phyloP scores from a whole-genome alignment of 2,113 vertebrate genomes.

The Cyanocitta stelleri region DNA sequence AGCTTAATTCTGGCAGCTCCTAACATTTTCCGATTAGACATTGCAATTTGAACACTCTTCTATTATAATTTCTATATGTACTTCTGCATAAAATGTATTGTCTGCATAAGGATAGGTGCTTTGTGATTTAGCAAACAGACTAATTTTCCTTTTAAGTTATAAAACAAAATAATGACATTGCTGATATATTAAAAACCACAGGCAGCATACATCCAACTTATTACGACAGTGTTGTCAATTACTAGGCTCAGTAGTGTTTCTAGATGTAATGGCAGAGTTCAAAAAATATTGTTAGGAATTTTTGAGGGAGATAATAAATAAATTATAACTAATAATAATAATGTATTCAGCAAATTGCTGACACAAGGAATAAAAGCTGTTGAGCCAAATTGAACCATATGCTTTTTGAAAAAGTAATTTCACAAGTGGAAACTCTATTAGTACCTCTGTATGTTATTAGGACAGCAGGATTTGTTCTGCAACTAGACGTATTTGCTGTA shows the following conservation, averaged over 20 bases:
- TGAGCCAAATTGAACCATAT: not conserved
- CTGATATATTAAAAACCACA: constrained; percentile 12
- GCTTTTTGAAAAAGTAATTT: constrained; percentile 33
- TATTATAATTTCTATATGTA: not conserved
- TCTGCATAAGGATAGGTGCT: not conserved
- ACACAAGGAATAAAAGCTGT: constrained; percentile 32
- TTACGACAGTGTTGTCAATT: constrained; percentile 7
- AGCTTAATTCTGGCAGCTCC: not conserved
- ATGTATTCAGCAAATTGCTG: constrained; percentile 38
- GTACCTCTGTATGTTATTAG: constrained; percentile 21
- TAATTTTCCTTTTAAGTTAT: not conserved
- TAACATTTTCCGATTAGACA: not conserved
- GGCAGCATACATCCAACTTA: constrained; percentile 2
- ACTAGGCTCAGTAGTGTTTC: not conserved
- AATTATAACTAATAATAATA: constrained; percentile 48
- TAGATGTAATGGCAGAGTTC: constrained; percentile 9
- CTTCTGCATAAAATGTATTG: not conserved
- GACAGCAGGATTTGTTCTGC: constrained; percentile 6
- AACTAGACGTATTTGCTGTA: not conserved
- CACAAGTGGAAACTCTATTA: constrained; percentile 39
- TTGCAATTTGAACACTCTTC: not conserved
- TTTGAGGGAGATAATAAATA: constrained; percentile 37
- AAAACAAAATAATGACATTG: constrained; percentile 34
- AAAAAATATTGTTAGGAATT: constrained; percentile 22
- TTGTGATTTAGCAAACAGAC: not conserved